A percentile compares a stretch with the other conserved stretches of the same genome.
Conservation (phyloP, 2,888 invertebrate species). For the Atethmia centrago region DNA sequence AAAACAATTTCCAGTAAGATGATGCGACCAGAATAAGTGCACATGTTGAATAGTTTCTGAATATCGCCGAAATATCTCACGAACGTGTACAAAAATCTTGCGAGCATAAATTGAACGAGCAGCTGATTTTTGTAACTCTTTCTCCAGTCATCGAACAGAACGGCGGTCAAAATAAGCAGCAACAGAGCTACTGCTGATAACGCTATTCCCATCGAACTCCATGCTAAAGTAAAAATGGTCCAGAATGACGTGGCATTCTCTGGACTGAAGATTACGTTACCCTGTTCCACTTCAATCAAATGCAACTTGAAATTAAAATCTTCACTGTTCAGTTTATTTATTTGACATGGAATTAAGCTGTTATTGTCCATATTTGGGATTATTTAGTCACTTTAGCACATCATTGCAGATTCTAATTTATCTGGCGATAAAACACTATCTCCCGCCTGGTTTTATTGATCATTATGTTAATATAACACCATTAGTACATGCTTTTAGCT, state of each 20-base stretch:
- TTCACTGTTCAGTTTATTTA: constrained; percentile 27
- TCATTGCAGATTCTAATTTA: constrained; percentile 25
- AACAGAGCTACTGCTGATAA: constrained; percentile 75
- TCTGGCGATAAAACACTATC: constrained; percentile 34
- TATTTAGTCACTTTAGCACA: constrained; percentile 35
- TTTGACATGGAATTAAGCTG: constrained; percentile 35
- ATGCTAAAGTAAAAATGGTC: constrained; percentile 67
- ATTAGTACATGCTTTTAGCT: not conserved
- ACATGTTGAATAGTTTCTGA: constrained; percentile 61
- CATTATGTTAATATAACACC: constrained; percentile 15
- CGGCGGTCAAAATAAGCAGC: constrained; percentile 78
- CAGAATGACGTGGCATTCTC: constrained; percentile 64
- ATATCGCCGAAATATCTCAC: constrained; percentile 77
- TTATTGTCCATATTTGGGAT: constrained; percentile 44
- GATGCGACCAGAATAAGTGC: constrained; percentile 38
- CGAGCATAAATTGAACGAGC: constrained; percentile 82
- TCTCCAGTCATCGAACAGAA: constrained; percentile 83
- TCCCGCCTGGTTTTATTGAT: constrained; percentile 25
- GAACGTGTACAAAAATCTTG: constrained; percentile 78
- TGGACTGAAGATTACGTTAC: constrained; percentile 60
- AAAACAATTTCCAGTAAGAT: constrained; percentile 67
- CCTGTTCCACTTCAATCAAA: constrained; percentile 60
- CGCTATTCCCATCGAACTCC: constrained; percentile 77
- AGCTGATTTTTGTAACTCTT: constrained; percentile 82
- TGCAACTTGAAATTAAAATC: not conserved